Evolutionary conservation across 2,113 vertebrate species (phyloP).

Genomic region (Amphiprion percula): DNA sequence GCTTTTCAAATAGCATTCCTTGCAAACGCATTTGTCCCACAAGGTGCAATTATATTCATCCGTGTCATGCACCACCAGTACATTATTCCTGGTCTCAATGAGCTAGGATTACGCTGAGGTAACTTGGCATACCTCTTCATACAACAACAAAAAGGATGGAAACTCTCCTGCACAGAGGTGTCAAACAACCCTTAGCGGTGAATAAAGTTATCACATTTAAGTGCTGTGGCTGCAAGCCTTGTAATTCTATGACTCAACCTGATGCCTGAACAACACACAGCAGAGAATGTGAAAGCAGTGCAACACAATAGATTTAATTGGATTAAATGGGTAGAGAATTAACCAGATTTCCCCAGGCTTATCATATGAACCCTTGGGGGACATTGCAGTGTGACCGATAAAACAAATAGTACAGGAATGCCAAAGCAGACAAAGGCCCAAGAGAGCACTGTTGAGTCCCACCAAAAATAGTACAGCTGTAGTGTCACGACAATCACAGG

Average conservation of each 20-base stretch:
- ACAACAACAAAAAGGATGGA: not conserved
- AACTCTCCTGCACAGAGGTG: not conserved
- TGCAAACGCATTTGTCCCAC: not conserved
- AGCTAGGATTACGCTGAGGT: not conserved
- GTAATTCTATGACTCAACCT: slow-evolving; percentile 16
- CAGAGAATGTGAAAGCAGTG: not conserved
- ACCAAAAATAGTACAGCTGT: not conserved
- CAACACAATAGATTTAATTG: not conserved
- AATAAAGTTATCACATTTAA: not conserved
- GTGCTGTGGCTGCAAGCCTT: not conserved
- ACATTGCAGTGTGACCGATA: not conserved
- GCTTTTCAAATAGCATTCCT: not conserved
- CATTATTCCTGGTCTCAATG: not conserved
- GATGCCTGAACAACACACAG: not conserved
- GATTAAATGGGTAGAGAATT: not conserved
- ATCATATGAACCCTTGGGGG: not conserved
- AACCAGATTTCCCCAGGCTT: not conserved
- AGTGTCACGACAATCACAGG: not conserved
- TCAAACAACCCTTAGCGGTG: not conserved
- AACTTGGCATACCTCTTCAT: slow-evolving; percentile 25
- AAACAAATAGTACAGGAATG: not conserved
- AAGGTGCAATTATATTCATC: not conserved
- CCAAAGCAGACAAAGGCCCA: not conserved
- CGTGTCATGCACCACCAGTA: not conserved
- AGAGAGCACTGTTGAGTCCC: not conserved